Conservation (phyloP, 2,113 vertebrate genomes). For the Orycteropus afer region DNA sequence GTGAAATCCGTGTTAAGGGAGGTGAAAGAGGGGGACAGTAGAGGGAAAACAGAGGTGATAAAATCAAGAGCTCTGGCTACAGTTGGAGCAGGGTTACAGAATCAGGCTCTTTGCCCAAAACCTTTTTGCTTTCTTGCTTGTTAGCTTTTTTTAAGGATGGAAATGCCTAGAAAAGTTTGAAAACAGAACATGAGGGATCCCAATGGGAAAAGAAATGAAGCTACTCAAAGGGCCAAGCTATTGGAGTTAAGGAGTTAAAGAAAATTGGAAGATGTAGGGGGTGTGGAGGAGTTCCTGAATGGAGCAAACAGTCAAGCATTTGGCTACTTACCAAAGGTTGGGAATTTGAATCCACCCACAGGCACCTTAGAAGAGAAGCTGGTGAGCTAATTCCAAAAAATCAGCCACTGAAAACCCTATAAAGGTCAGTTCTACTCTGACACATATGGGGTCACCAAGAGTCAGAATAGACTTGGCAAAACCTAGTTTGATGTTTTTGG, state of each 20-base stretch:
- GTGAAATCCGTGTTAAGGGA: not conserved
- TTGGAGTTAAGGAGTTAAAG: not conserved
- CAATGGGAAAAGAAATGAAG: not conserved
- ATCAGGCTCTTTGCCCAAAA: not conserved
- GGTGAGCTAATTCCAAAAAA: too few species aligned
- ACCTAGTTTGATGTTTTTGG: too few species aligned
- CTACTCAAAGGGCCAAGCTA: not conserved
- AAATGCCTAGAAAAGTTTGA: not conserved
- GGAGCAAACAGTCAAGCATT: too few species aligned
- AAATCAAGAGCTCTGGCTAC: not conserved
- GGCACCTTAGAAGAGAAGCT: too few species aligned
- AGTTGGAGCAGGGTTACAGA: not conserved
- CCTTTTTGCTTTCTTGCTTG: not conserved
- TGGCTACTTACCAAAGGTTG: too few species aligned
- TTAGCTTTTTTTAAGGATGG: not conserved
- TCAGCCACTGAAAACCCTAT: too few species aligned
- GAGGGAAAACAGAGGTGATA: not conserved
- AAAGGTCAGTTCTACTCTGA: too few species aligned
- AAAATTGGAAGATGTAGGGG: too few species aligned
- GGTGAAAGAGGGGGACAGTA: not conserved
- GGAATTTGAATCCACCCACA: too few species aligned
- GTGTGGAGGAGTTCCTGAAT: not conserved
- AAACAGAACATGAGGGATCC: not conserved
- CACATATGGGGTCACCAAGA: too few species aligned
- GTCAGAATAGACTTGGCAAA: too few species aligned